Evolutionary conservation across 2,888 invertebrate genomes (phyloP), one percentile per base, ranked within the genome.

Genomic region (Callinectes sapidus): DNA sequence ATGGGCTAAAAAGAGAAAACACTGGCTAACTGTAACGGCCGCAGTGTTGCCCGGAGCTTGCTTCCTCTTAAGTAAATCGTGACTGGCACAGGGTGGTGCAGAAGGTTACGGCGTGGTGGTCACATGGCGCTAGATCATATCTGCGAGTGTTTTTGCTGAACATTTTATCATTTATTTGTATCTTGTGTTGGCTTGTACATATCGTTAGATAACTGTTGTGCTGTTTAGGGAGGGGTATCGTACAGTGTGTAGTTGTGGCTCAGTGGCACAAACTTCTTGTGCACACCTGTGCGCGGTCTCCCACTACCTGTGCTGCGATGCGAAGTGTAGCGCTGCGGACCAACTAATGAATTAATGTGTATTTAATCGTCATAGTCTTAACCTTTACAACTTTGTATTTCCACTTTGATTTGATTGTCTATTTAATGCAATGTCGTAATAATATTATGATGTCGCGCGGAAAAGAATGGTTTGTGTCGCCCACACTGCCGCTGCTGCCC

Each of bases 231-330:
- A 81, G 81, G 28, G 28, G 28, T 23, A 10, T 5, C 16, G 16
- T 35, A 16, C 32, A 14, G 5, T 13, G 13, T 13, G 13, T n/a
- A 18, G 81, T 3, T 35, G 35, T 81, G 32, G 81, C 35, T 14
- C 3, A 23, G 16, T 16, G 35, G 35, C 18, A 81, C 18, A 35
- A 81, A 16, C 14, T 14, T 92, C 88, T 81, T 92, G 92, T 39
- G 42, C 42, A 28, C 54, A 54, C 16, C 92, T 92, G 92, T 92
- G 88, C 92, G 66, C 90, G 87, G 77, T 66, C 87, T 77, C 92
- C 92, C 92, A 92, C 92, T 92, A 92, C 92, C 92, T 92, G 92
- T 92, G 92, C 92, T 90, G 92, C 92, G 92, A 92, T 90, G 90
- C 91, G 88, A 91, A 91, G 92, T 91, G 92, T 92, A 89, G 90